Evolutionary conservation across 2,113 vertebrate genomes (phyloP).

Genomic region (Ornithorhynchus anatinus): DNA sequence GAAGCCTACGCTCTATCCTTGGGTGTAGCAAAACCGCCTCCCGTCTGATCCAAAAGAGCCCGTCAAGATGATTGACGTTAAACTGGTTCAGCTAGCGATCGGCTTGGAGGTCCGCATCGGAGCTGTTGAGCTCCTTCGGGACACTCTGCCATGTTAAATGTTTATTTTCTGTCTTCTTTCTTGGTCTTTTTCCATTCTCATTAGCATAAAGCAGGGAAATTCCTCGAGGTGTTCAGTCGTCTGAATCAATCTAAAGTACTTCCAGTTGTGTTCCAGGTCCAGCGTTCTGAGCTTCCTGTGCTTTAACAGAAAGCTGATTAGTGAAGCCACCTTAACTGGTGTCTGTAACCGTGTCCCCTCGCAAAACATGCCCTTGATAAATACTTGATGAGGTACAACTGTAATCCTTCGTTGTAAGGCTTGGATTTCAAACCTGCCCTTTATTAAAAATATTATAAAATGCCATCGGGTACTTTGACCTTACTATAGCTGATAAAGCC

Average conservation of each 20-base stretch:
- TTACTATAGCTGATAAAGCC: background rate
- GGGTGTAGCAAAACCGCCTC: background rate
- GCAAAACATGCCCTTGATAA: too few species aligned
- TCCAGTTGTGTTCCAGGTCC: background rate
- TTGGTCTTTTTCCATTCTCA: background rate
- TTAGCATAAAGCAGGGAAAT: background rate
- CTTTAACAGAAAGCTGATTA: background rate
- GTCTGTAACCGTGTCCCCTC: too few species aligned
- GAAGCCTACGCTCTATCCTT: background rate
- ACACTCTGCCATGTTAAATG: background rate
- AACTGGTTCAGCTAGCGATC: fast-evolving
- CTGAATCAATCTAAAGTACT: background rate
- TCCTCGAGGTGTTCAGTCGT: fast-evolving
- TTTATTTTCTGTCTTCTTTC: background rate
- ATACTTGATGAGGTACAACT: background rate
- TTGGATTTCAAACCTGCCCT: background rate
- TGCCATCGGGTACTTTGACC: background rate
- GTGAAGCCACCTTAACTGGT: background rate
- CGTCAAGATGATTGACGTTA: fast-evolving
- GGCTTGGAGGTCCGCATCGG: background rate
- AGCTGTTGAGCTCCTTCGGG: background rate
- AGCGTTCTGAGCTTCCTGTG: background rate
- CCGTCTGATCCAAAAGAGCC: fast-evolving
- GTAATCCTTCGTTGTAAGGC: background rate
- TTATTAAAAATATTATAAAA: too few species aligned